Evolutionary conservation across 2,113 vertebrate species (phyloP), one percentile per base, ranked within the genome.

Genomic region (Ceratotherium simum): DNA sequence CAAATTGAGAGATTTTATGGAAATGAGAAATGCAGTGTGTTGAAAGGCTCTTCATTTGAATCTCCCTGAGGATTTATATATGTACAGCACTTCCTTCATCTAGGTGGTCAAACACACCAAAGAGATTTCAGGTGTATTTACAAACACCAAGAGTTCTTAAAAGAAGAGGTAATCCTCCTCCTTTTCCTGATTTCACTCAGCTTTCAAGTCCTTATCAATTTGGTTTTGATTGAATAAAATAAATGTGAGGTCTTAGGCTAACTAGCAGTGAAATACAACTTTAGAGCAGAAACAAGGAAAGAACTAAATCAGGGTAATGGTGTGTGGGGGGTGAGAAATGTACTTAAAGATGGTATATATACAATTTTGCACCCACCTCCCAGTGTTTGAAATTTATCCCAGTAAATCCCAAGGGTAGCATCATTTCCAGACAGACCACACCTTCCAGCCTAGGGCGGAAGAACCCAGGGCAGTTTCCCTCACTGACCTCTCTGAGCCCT

Each of bases 141-240:
- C 33, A 97, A 95, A 73, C 29, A 86, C 8, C 0, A 46, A 88
- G 80, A 75, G 42, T 75, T 91, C 91, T 93, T 12, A 36, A 84
- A 91, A 69, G 39, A 90, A 46, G 7, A 86, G 8, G 17, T 25
- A 33, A 54, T 46, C 69, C 42, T 79, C 10, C 14, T 91, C 46
- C 11, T 69, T 78, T 90, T 82, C 46, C 56, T 69, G 64, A 81
- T 69, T 83, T 73, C 13, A 73, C 20, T 7, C 21, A 70, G 17
- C 27, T 42, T 95, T 91, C 67, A 69, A 46, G 56, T 86, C 48
- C 62, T 83, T 69, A 69, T 85, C 6, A 51, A 13, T 73, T 82
- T 95, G 67, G 42, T 72, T 36, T 92, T 79, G 39, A 58, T 33
- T 31, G 39, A 95, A 87, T 90, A 85, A 93, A 84, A 46, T 36